Percentiles rank a stretch among this genome's conserved stretches.
phyloP scores from a whole-genome alignment of 2,888 invertebrate genomes.

The Fragum fragum region DNA sequence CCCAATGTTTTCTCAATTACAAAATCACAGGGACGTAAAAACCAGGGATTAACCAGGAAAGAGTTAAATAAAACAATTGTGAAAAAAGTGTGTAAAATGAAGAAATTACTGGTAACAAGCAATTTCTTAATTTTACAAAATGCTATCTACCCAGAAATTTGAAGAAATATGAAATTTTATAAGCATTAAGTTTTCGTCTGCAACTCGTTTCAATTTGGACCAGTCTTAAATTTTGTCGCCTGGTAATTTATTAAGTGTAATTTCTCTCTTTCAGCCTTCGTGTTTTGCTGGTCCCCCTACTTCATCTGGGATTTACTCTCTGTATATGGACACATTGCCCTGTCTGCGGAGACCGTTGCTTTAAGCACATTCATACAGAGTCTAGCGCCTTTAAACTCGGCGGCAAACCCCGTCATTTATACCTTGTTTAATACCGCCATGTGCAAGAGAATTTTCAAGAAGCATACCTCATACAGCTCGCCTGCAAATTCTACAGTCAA shows the following conservation, averaged over 20 bases:
- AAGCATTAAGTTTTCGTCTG: too few species aligned
- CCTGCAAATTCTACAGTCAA: constrained; percentile 44
- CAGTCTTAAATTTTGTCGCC: too few species aligned
- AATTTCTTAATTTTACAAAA: too few species aligned
- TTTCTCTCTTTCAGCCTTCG: constrained; percentile 71
- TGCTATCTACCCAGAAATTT: too few species aligned
- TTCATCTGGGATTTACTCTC: constrained; percentile 77
- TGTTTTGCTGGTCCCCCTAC: constrained; percentile 81
- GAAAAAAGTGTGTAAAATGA: background rate
- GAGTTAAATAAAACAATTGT: too few species aligned
- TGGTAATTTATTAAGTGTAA: background rate
- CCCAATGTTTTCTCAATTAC: too few species aligned
- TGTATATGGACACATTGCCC: constrained; percentile 64
- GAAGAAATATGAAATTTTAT: too few species aligned
- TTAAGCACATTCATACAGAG: constrained; percentile 97
- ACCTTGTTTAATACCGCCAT: constrained; percentile 96
- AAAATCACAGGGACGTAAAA: too few species aligned
- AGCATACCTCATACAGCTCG: constrained; percentile 52
- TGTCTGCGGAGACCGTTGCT: constrained; percentile 87
- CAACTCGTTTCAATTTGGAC: too few species aligned
- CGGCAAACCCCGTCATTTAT: constrained; percentile 97
- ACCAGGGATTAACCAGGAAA: too few species aligned
- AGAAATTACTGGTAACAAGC: background rate
- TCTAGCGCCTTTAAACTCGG: constrained; percentile 96
- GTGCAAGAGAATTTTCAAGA: constrained; percentile 89